phyloP scores from a whole-genome alignment of 2,113 vertebrate species.

The Crocuta crocuta region DNA sequence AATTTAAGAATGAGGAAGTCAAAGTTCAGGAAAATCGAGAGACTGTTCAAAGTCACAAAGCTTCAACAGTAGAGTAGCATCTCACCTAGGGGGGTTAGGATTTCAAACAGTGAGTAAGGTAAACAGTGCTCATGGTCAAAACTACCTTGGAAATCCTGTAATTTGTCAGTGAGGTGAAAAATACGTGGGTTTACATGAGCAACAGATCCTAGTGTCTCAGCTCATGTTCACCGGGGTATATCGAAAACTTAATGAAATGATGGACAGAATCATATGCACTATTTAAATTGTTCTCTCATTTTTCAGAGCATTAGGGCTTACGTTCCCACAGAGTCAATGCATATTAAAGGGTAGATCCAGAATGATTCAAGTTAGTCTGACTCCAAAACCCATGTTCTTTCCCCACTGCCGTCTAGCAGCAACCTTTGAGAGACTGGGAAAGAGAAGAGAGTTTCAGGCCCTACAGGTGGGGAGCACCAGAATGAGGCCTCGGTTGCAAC shows the following conservation, averaged over 20 bases:
- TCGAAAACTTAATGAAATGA: neutral
- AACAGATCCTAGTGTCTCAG: neutral
- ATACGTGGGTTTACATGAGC: neutral
- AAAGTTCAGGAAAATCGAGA: neutral
- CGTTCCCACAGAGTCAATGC: neutral
- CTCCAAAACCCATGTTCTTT: neutral
- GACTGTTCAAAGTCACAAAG: neutral
- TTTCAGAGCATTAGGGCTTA: neutral
- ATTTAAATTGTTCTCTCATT: neutral
- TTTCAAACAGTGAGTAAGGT: constrained; percentile 38
- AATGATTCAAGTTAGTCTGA: neutral
- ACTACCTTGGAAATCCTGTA: constrained; percentile 14
- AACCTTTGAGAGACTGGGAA: neutral
- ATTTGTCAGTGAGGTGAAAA: neutral
- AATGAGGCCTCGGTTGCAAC: neutral
- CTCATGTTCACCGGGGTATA: neutral
- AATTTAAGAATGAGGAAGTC: neutral
- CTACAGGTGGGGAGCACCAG: neutral
- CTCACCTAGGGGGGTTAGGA: neutral
- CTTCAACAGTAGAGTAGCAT: neutral
- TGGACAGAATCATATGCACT: neutral
- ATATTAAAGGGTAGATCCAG: constrained; percentile 12
- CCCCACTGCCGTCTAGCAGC: neutral
- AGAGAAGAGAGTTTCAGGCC: neutral
- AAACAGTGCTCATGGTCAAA: constrained; percentile 15